These are phyloP conservation scores for Octodon degus DNA, from an alignment of 2,113 vertebrate species.

Conservation along the genomic window DNA sequence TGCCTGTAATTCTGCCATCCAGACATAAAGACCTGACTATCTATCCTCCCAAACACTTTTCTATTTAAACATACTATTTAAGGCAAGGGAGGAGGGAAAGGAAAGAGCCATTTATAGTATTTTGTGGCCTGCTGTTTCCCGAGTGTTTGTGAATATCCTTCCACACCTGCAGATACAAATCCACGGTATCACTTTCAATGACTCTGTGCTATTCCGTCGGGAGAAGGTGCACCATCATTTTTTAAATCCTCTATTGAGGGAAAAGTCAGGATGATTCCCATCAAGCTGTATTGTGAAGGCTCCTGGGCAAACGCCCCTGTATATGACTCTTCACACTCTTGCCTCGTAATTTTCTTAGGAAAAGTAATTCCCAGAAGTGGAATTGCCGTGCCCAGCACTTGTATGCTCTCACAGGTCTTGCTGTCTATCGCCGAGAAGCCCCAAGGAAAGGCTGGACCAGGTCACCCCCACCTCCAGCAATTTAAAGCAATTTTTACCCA, in stretches of 20 bases:
- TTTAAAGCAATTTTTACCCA: background rate
- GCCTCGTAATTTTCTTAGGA: background rate
- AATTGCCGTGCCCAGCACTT: background rate
- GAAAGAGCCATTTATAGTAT: background rate
- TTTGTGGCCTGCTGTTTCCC: background rate
- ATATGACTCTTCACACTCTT: background rate
- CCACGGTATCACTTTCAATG: background rate
- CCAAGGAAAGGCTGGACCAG: background rate
- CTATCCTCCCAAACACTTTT: background rate
- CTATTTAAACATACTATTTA: background rate
- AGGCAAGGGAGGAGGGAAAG: background rate
- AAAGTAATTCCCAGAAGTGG: slow-evolving; percentile 26
- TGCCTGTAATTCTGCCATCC: background rate
- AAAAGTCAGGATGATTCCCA: background rate
- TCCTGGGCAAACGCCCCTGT: background rate
- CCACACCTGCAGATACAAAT: background rate
- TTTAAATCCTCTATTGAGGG: background rate
- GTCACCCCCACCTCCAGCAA: background rate
- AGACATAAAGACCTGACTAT: background rate
- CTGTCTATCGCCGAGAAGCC: background rate
- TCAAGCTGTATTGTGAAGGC: background rate
- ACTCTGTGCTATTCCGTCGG: background rate
- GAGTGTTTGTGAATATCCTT: background rate
- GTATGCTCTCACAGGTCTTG: background rate
- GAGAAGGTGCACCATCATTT: background rate